Conservation (phyloP, 2,888 invertebrate species). For the Shargacucullia verbasci region DNA sequence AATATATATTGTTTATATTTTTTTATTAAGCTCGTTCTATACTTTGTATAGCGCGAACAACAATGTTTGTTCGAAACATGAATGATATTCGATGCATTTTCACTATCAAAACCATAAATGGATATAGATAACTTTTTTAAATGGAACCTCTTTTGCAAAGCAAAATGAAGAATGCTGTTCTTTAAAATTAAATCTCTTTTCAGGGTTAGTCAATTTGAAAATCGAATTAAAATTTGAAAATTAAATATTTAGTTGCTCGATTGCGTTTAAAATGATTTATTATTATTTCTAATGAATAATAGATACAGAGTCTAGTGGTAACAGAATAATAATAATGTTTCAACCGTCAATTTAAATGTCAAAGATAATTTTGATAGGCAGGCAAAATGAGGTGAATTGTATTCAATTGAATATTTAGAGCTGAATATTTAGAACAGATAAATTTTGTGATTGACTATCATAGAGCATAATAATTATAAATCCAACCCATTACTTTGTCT, state of each 20-base stretch:
- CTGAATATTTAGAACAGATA: background rate
- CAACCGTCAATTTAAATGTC: slow-evolving; percentile 45
- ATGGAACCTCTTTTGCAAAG: too few species aligned
- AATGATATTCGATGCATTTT: slow-evolving; percentile 22
- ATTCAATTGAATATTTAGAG: slow-evolving; percentile 8
- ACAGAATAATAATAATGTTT: slow-evolving; percentile 37
- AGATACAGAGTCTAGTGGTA: slow-evolving; percentile 14
- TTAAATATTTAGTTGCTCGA: slow-evolving; percentile 20
- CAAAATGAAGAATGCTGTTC: too few species aligned
- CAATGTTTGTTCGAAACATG: slow-evolving; percentile 9
- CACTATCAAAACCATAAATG: slow-evolving; percentile 23
- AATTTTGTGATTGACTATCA: background rate
- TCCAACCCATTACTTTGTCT: too few species aligned
- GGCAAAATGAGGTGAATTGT: slow-evolving; percentile 11
- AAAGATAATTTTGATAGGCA: slow-evolving; percentile 34
- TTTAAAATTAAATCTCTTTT: too few species aligned
- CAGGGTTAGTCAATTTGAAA: background rate
- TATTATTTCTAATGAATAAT: slow-evolving; percentile 29
- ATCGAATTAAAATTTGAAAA: background rate
- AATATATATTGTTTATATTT: slow-evolving; percentile 10
- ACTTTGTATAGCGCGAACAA: slow-evolving; percentile 8
- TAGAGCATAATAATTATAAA: background rate
- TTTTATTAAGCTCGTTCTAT: slow-evolving; percentile 12
- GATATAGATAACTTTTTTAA: slow-evolving; percentile 3
- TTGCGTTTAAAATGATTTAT: slow-evolving; percentile 27